Conservation (phyloP, 2,113 vertebrate species). For the Stigmatopora argus region DNA sequence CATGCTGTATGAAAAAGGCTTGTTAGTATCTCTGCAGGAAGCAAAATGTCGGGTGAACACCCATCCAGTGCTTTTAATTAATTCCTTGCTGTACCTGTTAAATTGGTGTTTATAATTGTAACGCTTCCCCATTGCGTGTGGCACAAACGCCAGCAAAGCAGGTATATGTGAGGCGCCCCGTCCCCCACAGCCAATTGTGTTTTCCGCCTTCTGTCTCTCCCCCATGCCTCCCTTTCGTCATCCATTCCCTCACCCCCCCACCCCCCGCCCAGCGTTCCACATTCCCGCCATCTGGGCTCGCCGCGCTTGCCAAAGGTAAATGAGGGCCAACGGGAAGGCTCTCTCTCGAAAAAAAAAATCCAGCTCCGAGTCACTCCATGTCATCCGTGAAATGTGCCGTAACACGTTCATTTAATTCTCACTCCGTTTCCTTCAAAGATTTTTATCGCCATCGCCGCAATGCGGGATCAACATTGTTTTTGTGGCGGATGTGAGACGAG, state of each 20-base stretch:
- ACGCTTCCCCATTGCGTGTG: background rate
- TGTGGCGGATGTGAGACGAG: conserved; percentile 12
- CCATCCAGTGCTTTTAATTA: background rate
- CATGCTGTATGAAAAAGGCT: background rate
- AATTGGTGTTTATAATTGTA: background rate
- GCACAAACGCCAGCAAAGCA: conserved; percentile 40
- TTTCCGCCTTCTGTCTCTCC: conserved; percentile 43
- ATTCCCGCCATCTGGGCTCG: conserved; percentile 68
- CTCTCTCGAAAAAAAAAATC: background rate
- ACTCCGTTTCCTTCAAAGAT: conserved; percentile 15
- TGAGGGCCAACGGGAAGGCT: conserved; percentile 31
- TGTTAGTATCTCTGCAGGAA: background rate
- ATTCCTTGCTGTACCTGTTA: background rate
- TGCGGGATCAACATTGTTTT: conserved; percentile 9
- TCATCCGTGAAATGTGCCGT: conserved; percentile 53
- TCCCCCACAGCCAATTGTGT: conserved; percentile 51
- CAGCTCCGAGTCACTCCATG: background rate
- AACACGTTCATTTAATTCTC: conserved; percentile 26
- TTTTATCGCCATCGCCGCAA: conserved; percentile 13
- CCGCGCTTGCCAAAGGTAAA: conserved; percentile 63
- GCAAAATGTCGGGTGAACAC: background rate
- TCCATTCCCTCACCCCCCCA: conserved; percentile 26
- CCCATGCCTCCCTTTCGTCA: conserved; percentile 39
- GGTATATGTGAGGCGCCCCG: conserved; percentile 32
- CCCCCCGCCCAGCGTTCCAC: conserved; percentile 49